Conservation (phyloP, 2,797 vertebrate genomes). For the Argyrosomus regius region DNA sequence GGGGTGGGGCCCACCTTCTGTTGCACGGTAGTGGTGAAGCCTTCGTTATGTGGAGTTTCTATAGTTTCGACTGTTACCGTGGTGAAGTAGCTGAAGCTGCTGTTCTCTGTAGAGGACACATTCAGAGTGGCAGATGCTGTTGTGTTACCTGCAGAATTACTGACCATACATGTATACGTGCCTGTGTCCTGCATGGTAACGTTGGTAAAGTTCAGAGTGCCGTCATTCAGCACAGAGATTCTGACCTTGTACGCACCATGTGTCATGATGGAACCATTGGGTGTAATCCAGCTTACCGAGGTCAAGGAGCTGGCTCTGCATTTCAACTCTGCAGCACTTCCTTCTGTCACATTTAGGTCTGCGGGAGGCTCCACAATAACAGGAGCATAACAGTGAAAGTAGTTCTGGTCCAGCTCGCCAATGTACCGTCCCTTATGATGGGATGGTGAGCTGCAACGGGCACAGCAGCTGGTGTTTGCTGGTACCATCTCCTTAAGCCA, state of each 20-base stretch:
- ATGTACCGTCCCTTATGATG: conserved; percentile 98
- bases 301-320: conserved; percentile 96
- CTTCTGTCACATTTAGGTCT: conserved; percentile 98
- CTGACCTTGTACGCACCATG: conserved; percentile 97
- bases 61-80: conserved; percentile 99
- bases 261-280: conserved; percentile 98
- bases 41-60: conserved; percentile 95
- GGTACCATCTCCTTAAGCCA: conserved; percentile 99
- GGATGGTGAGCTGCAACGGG: conserved; percentile 94
- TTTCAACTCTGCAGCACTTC: conserved; percentile 97
- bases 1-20: conserved; percentile 93
- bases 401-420: conserved; percentile 98
- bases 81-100: conserved; percentile 97
- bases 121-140: conserved; percentile 98
- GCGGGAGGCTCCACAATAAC: conserved; percentile 98
- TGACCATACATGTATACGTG: conserved; percentile 99
- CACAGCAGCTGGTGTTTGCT: conserved; percentile 98
- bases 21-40: conserved; percentile 91
- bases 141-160: conserved; percentile 98
- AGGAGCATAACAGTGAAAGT: conserved; percentile 98
- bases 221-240: conserved; percentile 98
- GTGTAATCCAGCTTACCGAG: conserved; percentile 99
- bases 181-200: conserved; percentile 98
- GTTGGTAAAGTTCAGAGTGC: conserved; percentile 98
- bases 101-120: conserved; percentile 94